Base-by-base conservation (phyloP, 2,888 invertebrate species). In the Leistus spinibarbis region DNA sequence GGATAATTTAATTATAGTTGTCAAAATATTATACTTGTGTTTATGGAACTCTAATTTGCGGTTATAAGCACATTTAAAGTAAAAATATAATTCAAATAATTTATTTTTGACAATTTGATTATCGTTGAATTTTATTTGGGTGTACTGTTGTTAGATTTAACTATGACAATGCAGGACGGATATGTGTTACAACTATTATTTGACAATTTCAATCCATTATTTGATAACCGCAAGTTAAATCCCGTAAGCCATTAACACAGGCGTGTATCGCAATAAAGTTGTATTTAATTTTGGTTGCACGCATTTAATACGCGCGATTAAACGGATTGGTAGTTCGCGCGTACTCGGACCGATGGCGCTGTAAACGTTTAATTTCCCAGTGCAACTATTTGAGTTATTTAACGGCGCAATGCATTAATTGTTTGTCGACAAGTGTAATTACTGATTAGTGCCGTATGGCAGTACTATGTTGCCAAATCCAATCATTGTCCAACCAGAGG, bases 381-480 rank as follows among this genome's bases (percentile, higher is more conserved):
- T 62, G 62, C 69, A 69, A 67, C 71, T 71, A 71, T 71, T 71
- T 71, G 67, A 60, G 67, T 66, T 73, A 73, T 60, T 73, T 66
- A 60, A 66, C 67, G 60, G 70, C 74, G 60, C 63, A 73, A 69
- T 69, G 73, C 69, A 73, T 77, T 77, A 76, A 76, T 77, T 76
- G 77, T 76, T 74, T 73, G 71, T 67, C 76, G 72, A 76, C 76
- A 76, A 53, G 64, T 72, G 65, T 77, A 77, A 77, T 77, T 73
- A 77, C 73, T 71, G 73, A 73, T 70, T 60, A 57, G 56, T 56
- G 60, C 60, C 20, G 57, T 69, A 17, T 23, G 64, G 64, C 23
- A 27, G 64, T 17, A 10, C 24, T 17, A 20, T 23, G 22, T 3
- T 7, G 40, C 40, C 40, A 40, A 40, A 40, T 40, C 40, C 40